Evolutionary conservation across 2,888 invertebrate genomes (phyloP), one percentile per base, ranked within the genome.

Genomic region (Eretmocerus hayati): DNA sequence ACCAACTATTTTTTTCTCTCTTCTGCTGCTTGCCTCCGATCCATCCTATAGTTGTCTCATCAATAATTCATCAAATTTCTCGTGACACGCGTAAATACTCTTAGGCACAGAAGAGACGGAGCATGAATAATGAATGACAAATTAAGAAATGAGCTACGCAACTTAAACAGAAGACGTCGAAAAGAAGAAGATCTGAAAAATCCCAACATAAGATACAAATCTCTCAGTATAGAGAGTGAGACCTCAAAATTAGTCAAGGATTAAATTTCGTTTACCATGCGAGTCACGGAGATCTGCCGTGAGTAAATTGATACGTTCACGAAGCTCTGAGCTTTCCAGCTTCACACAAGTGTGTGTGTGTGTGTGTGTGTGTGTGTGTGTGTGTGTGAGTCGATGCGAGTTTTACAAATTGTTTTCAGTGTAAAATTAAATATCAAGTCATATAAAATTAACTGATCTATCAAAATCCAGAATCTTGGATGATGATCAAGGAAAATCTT

Each of bases 11-110:
- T 9, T 20, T 16, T 3, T 37, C 11, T 42, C 18, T 41, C 15
- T 38, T n/a, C 22, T 42, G 31, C 20, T 33, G 39, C 19, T 6
- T 8, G 1, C 15, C 20, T 15, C 20, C 42, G 13, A 16, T n/a
- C 13, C 33, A 39, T 40, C 48, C 46, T 48, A 48, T 32, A 52
- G 48, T 52, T 36, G 13, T 42, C 48, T 39, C 48, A 52, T 52
- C 42, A 52, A 52, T 52, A 48, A 52, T 52, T 52, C 52, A 52
- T 46, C 46, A 36, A 48, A 52, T 48, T 52, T 52, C 48, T 48
- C 52, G 30, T 45, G 44, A 51, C 43, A 30, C 44, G 51, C 44
- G 51, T 44, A 41, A 43, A 48, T 41, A 48, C 42, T 48, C 42
- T 32, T 18, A 5, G 5, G 21, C 6, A 37, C 35, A 41, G 21